phyloP scores from a whole-genome alignment of 2,113 vertebrate genomes.

The Chinchilla lanigera region DNA sequence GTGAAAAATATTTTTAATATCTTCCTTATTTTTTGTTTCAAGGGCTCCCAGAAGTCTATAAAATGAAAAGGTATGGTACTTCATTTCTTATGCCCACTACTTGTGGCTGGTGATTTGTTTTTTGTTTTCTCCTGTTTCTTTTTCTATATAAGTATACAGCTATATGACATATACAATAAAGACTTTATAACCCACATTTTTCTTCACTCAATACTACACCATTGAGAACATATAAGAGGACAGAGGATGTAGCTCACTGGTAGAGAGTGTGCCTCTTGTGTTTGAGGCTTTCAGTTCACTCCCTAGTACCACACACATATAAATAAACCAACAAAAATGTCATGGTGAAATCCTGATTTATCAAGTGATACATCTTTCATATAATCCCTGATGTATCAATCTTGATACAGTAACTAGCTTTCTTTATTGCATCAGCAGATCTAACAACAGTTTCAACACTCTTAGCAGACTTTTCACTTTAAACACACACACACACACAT shows the following conservation, averaged over 20 bases:
- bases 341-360: background rate
- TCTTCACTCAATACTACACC: background rate
- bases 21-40: conserved; percentile 1
- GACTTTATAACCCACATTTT: background rate
- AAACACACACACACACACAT: background rate
- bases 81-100: background rate
- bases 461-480: background rate
- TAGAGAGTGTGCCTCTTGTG: background rate
- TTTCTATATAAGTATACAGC: background rate
- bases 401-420: background rate
- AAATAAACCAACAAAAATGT: background rate
- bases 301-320: background rate
- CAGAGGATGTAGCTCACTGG: background rate
- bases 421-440: background rate
- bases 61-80: background rate
- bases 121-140: conserved; percentile 1
- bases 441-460: background rate
- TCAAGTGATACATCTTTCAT: background rate
- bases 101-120: background rate
- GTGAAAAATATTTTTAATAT: conserved; percentile 30
- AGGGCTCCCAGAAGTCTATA: background rate
- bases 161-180: background rate
- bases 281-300: background rate
- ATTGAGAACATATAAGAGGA: background rate
- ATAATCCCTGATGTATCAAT: background rate